Conservation (phyloP, 2,888 invertebrate species). For the Conistra vaccinii region DNA sequence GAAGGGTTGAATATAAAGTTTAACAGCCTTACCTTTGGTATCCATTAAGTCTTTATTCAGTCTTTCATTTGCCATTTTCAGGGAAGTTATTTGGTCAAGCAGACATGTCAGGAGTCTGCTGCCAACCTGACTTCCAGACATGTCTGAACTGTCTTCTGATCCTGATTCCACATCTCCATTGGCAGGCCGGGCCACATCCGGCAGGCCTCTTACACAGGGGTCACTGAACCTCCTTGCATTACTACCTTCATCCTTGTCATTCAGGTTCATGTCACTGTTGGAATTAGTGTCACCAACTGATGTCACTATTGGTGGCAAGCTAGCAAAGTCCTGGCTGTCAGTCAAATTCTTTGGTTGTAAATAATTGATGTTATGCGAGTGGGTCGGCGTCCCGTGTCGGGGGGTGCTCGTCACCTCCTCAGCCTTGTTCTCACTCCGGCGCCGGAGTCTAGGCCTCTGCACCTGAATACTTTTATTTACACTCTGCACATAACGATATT, state of each 20-base stretch:
- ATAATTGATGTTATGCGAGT: conserved; percentile 75
- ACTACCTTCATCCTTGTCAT: conserved; percentile 89
- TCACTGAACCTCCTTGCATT: conserved; percentile 92
- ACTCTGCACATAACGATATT: conserved; percentile 81
- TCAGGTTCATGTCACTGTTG: conserved; percentile 84
- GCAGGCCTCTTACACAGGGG: conserved; percentile 91
- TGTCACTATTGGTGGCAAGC: conserved; percentile 93
- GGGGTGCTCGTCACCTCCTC: conserved; percentile 80
- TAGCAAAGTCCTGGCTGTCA: conserved; percentile 91
- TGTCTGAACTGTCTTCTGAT: conserved; percentile 89
- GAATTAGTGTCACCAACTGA: conserved; percentile 88
- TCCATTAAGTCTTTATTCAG: conserved; percentile 94
- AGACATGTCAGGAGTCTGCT: conserved; percentile 92
- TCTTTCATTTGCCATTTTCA: conserved; percentile 94
- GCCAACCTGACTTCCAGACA: conserved; percentile 90
- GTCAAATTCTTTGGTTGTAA: conserved; percentile 84
- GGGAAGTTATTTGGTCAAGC: conserved; percentile 93
- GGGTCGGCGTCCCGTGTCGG: conserved; percentile 65
- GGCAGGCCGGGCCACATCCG: conserved; percentile 82
- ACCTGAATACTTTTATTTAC: conserved; percentile 82
- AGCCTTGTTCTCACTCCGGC: conserved; percentile 78
- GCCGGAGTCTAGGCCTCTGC: conserved; percentile 80
- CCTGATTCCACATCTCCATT: conserved; percentile 89
- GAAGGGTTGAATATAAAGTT: not conserved
- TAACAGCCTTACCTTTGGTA: conserved; percentile 90